These are phyloP conservation scores for Panurus biarmicus DNA, from an alignment of 2,113 vertebrate species.

Conservation along the genomic window DNA sequence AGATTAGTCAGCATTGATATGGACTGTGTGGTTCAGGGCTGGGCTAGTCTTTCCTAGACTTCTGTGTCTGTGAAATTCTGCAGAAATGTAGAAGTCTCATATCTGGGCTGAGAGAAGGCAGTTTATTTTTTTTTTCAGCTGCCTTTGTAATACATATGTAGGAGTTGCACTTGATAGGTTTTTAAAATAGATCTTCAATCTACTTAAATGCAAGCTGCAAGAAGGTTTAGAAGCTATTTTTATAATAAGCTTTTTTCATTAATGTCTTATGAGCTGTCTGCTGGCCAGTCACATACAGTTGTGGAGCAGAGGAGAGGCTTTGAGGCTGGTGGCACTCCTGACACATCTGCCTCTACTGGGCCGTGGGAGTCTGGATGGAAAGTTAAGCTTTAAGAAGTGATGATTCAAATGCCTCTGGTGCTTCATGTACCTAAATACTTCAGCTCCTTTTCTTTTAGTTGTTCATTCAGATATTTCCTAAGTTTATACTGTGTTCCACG, in stretches of 20 bases:
- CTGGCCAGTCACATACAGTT: not conserved
- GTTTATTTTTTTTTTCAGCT: not conserved
- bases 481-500: not conserved
- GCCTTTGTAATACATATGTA: not conserved
- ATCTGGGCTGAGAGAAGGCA: not conserved
- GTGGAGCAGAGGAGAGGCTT: not conserved
- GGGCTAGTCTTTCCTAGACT: not conserved
- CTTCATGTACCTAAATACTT: not conserved
- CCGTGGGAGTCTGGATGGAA: not conserved
- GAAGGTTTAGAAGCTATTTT: slow-evolving; percentile 38
- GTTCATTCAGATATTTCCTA: not conserved
- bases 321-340: not conserved
- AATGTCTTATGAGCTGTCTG: not conserved
- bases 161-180: not conserved
- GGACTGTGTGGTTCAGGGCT: not conserved
- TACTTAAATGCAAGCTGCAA: slow-evolving; percentile 17
- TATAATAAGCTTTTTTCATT: not conserved
- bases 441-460: not conserved
- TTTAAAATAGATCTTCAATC: slow-evolving; percentile 33
- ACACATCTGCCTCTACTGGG: not conserved
- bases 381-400: not conserved
- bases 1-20: not conserved
- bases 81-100: not conserved
- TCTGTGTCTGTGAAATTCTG: not conserved
- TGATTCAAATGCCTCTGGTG: not conserved